Percentiles rank a stretch among this genome's conserved stretches.
phyloP scores from a whole-genome alignment of 2,888 invertebrate species.

The Erpobdella octoculata region DNA sequence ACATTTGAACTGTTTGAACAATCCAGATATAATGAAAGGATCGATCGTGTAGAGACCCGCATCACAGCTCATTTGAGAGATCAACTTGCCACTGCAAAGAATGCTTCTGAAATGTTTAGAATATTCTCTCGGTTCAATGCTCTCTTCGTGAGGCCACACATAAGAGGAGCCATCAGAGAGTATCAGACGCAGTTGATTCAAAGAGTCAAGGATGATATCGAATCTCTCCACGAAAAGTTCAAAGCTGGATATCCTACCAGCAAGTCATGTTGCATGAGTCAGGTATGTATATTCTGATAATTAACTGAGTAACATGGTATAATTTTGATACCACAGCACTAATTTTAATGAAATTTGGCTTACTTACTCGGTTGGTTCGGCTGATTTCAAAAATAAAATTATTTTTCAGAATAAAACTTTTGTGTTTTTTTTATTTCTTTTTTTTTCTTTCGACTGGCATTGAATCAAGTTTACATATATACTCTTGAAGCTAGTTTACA shows the following conservation, averaged over 20 bases:
- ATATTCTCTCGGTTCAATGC: slow-evolving; percentile 95
- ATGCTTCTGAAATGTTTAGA: slow-evolving; percentile 99
- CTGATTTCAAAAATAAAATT: no score
- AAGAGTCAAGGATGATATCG: slow-evolving; percentile 96
- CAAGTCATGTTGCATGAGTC: slow-evolving; percentile 81
- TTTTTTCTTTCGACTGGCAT: not conserved
- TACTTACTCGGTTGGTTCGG: no score
- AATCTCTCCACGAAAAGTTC: slow-evolving; percentile 91
- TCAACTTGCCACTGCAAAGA: slow-evolving; percentile 94
- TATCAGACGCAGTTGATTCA: slow-evolving; percentile 98
- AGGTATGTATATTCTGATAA: no score
- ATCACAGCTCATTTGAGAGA: slow-evolving; percentile 94
- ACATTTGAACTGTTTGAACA: not conserved
- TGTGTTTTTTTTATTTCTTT: not conserved
- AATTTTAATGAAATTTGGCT: no score
- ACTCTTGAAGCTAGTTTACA: no score
- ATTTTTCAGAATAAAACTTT: no score
- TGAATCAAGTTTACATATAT: not conserved
- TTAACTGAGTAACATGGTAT: no score
- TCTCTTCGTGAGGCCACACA: slow-evolving; percentile 93
- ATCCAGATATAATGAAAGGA: slow-evolving; percentile 80
- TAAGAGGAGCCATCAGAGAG: slow-evolving; percentile 94
- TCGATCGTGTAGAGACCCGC: slow-evolving; percentile 92
- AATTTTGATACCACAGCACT: no score
- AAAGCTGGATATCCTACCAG: slow-evolving; percentile 93